These are phyloP conservation scores for Coecobrya sp. DNA, from an alignment of 2,888 invertebrate genomes.

Conservation along the genomic window DNA sequence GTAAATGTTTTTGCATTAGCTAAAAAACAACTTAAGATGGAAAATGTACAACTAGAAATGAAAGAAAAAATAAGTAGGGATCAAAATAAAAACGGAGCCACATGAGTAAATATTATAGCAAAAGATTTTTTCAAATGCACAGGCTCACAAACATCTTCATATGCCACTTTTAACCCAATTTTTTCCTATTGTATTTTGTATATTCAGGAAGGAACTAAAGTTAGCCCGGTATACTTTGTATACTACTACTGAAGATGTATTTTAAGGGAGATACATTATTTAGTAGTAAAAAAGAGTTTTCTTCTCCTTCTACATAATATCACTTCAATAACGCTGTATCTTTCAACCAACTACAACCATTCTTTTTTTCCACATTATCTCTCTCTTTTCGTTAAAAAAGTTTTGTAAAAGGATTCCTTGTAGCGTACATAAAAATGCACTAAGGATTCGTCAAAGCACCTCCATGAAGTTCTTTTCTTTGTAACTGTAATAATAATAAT, in stretches of 20 bases:
- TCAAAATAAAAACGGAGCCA: no score
- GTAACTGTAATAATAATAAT: constrained; percentile 55
- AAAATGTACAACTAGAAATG: no score
- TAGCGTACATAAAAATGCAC: constrained; percentile 72
- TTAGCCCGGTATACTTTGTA: constrained; percentile 21
- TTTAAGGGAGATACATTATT: constrained; percentile 11
- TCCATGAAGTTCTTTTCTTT: constrained; percentile 61
- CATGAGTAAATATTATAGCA: no score
- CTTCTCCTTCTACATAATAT: background rate
- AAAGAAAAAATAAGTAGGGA: no score
- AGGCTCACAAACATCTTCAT: no score
- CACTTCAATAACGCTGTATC: constrained; percentile 24
- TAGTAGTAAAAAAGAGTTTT: constrained; percentile 54
- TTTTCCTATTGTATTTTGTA: background rate
- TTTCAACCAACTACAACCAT: constrained; percentile 21
- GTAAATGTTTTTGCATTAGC: no score
- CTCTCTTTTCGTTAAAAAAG: background rate
- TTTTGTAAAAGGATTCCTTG: constrained; percentile 56
- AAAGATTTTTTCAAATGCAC: no score
- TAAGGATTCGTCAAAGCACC: constrained; percentile 73
- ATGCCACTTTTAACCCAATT: constrained; percentile 34
- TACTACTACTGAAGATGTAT: background rate
- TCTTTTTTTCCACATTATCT: constrained; percentile 62
- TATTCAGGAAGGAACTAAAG: constrained; percentile 25
- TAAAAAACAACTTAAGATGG: no score